Conservation (phyloP, 2,113 vertebrate genomes). For the Megaceryle torquata region DNA sequence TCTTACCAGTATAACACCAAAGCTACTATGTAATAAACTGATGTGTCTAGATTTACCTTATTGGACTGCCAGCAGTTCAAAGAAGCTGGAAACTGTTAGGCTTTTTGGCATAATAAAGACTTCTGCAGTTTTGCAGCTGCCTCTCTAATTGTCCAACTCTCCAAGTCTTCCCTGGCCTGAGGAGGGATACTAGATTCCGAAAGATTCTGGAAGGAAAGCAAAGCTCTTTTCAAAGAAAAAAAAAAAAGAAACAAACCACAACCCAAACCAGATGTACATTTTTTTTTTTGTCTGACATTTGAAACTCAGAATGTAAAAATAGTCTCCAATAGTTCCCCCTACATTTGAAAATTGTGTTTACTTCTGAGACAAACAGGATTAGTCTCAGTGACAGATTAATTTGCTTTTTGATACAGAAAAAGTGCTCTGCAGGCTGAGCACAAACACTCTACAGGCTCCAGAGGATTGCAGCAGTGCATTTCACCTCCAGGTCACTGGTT, state of each 20-base stretch:
- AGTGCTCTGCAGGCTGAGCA: not conserved
- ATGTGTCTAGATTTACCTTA: not conserved
- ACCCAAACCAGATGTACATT: not conserved
- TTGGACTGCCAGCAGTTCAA: not conserved
- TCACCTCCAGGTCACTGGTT: not conserved
- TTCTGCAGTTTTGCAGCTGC: not conserved
- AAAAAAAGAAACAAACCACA: not conserved
- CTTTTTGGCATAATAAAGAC: not conserved
- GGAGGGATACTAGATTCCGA: not conserved
- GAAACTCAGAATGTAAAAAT: not conserved
- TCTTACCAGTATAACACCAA: not conserved
- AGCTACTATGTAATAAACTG: not conserved
- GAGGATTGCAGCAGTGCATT: not conserved
- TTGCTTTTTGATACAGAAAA: not conserved
- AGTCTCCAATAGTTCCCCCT: not conserved
- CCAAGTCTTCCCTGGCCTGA: not conserved
- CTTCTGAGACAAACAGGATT: not conserved
- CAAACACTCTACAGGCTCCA: not conserved
- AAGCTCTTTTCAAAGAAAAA: not conserved
- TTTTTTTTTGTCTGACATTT: not conserved
- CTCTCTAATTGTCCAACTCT: not conserved
- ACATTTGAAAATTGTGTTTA: not conserved
- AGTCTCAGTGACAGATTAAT: conserved; percentile 17
- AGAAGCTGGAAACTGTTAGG: not conserved
- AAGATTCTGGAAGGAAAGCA: not conserved